Conservation (phyloP, 1,140 invertebrate species). For the Drosophila suzukii region DNA sequence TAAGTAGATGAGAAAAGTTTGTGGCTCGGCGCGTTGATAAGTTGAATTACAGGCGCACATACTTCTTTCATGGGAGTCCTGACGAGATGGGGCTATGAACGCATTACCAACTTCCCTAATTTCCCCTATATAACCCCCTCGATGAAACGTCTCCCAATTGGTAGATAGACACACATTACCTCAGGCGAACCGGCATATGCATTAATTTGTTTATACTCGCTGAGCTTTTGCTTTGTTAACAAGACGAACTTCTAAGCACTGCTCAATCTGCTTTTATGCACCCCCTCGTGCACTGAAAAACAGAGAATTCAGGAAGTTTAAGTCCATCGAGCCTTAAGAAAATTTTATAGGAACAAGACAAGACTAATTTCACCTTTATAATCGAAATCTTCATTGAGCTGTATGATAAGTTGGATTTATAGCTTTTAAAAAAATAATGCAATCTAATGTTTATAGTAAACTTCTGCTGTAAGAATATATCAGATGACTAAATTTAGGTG, state of each 20-base stretch:
- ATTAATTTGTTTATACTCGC: conserved; percentile 67
- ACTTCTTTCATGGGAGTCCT: conserved; percentile 54
- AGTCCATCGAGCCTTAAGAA: too few species aligned
- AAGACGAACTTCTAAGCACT: conserved; percentile 22
- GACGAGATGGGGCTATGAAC: conserved; percentile 5
- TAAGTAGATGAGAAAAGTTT: conserved; percentile 83
- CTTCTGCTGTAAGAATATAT: too few species aligned
- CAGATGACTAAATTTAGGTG: too few species aligned
- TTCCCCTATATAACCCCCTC: too few species aligned
- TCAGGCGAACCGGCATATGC: conserved; percentile 42
- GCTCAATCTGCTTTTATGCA: conserved; percentile 19
- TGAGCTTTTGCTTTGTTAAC: conserved; percentile 52
- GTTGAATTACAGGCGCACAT: conserved; percentile 75
- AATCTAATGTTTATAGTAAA: too few species aligned
- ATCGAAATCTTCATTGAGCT: too few species aligned
- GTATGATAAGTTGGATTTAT: too few species aligned
- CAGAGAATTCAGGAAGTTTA: background rate
- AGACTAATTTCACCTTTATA: too few species aligned
- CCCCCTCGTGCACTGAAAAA: background rate
- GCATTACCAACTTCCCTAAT: background rate
- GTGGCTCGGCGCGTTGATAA: conserved; percentile 74
- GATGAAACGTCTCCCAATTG: conserved; percentile 30
- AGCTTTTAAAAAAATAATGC: too few species aligned
- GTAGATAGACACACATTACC: conserved; percentile 36
- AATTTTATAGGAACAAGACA: too few species aligned